These are phyloP conservation scores for Bombus confusus DNA, from an alignment of 1,140 invertebrate species.

Conservation along the genomic window DNA sequence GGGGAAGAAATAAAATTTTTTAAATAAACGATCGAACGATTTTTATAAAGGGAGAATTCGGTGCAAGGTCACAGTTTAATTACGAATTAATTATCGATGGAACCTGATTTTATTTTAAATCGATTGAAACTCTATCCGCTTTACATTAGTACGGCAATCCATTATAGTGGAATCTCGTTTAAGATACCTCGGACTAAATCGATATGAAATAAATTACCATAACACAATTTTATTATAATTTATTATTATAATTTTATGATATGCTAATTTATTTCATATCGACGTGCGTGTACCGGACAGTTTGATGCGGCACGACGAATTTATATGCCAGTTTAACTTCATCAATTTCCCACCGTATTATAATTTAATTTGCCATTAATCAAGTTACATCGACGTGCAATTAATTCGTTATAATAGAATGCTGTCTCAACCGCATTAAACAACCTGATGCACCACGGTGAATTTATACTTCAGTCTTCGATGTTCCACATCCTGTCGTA, in stretches of 20 bases:
- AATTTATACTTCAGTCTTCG: too few species aligned
- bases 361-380: not conserved
- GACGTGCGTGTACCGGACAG: not conserved
- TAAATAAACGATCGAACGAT: not conserved
- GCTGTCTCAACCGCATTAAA: not conserved
- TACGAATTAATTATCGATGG: not conserved
- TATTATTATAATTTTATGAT: not conserved
- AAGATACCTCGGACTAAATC: not conserved
- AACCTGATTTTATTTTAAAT: not conserved
- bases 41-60: not conserved
- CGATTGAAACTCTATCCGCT: not conserved
- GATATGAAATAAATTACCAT: not conserved
- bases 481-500: too few species aligned
- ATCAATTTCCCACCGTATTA: not conserved
- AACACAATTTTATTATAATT: not conserved
- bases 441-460: not conserved
- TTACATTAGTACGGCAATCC: not conserved
- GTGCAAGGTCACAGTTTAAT: not conserved
- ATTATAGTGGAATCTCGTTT: not conserved
- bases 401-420: not conserved
- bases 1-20: too few species aligned
- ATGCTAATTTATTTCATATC: not conserved
- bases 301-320: not conserved
- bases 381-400: not conserved
- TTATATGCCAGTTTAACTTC: not conserved